These are phyloP conservation scores for Boloria selene DNA, from an alignment of 2,888 invertebrate species.

Conservation along the genomic window DNA sequence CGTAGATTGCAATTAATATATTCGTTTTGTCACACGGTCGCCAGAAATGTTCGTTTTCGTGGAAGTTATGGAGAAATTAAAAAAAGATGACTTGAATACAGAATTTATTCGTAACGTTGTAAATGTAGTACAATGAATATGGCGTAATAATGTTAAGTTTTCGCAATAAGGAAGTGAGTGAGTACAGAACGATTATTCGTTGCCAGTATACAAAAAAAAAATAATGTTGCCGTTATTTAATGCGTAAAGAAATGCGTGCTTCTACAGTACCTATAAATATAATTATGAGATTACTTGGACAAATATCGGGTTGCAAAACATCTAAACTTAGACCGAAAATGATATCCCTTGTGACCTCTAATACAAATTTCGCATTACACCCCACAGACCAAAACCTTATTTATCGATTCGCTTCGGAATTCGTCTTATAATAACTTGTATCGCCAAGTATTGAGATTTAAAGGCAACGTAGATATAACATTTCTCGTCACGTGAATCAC, in stretches of 20 bases:
- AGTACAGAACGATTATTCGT: too few relatives aligned
- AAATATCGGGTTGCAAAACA: constrained; percentile 12
- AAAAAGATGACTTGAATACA: too few relatives aligned
- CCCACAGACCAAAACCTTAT: constrained; percentile 30
- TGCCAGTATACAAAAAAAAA: too few relatives aligned
- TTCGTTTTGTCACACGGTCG: neutral
- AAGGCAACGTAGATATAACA: neutral
- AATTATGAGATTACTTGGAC: constrained; percentile 10
- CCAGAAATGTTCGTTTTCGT: too few relatives aligned
- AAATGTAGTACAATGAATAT: too few relatives aligned
- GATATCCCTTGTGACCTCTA: constrained; percentile 22
- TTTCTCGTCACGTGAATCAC: constrained; percentile 14
- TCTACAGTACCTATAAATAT: neutral
- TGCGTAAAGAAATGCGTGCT: too few relatives aligned
- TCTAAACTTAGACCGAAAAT: constrained; percentile 25
- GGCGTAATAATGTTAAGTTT: too few relatives aligned
- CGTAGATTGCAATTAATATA: constrained; percentile 4
- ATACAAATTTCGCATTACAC: constrained; percentile 29
- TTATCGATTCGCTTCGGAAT: constrained; percentile 28
- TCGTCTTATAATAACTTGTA: constrained; percentile 23
- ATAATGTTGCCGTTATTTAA: too few relatives aligned
- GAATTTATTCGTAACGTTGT: too few relatives aligned
- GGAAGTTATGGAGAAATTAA: too few relatives aligned
- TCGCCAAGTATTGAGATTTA: constrained; percentile 3
- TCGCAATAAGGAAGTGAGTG: too few relatives aligned